Evolutionary conservation across 2,113 vertebrate genomes (phyloP).

Genomic region (Protobothrops mucrosquamatus): DNA sequence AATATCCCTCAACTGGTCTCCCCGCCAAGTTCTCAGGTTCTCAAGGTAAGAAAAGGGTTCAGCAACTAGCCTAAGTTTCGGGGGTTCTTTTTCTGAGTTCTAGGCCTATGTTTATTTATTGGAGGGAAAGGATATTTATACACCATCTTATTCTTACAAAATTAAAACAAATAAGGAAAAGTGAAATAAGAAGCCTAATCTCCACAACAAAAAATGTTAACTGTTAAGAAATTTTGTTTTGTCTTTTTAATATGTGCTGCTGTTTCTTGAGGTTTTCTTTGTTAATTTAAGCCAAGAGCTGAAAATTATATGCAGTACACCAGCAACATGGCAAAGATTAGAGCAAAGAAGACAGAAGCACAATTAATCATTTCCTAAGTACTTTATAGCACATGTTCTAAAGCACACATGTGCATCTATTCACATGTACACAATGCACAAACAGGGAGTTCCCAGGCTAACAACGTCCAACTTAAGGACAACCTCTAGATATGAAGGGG

Average conservation of each 20-base stretch:
- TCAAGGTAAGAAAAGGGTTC: neutral
- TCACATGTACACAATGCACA: neutral
- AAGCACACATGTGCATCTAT: neutral
- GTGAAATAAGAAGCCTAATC: neutral
- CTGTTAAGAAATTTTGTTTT: neutral
- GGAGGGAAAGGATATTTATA: neutral
- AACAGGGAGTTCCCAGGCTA: neutral
- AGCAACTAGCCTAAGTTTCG: neutral
- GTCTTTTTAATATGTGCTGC: neutral
- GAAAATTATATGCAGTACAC: neutral
- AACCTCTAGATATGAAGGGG: neutral
- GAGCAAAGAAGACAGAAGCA: neutral
- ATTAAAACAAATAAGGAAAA: neutral
- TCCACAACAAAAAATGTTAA: neutral
- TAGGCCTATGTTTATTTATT: neutral
- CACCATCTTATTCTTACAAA: neutral
- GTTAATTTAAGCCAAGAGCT: neutral
- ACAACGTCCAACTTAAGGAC: neutral
- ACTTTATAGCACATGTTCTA: neutral
- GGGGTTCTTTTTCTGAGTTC: neutral
- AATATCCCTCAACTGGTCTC: neutral
- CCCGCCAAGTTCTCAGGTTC: neutral
- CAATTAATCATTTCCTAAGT: neutral
- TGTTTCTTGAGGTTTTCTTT: neutral
- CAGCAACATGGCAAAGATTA: neutral